Conservation (phyloP, 2,888 invertebrate species). For the Lithosia quadra region DNA sequence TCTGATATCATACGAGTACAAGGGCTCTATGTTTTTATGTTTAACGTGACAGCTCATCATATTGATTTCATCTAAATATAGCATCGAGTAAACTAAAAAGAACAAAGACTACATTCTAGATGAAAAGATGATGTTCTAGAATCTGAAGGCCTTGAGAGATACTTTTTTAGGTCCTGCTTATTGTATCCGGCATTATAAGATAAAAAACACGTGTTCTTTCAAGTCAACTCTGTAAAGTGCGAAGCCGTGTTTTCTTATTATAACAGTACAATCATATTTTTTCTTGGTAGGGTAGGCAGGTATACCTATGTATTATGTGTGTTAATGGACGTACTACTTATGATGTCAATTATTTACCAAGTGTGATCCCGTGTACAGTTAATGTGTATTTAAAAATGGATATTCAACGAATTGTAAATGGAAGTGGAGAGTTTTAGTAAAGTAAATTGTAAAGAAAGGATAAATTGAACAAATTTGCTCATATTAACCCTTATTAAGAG, state of each 20-base stretch:
- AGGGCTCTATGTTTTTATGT: no score
- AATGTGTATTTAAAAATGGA: background rate
- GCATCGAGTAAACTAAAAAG: no score
- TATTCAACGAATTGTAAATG: background rate
- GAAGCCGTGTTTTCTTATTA: constrained; percentile 1
- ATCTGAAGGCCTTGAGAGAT: no score
- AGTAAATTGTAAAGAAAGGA: background rate
- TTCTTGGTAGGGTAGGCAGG: no score
- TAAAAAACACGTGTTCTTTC: background rate
- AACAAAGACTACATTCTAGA: no score
- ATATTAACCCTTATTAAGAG: background rate
- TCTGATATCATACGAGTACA: no score
- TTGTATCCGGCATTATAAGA: background rate
- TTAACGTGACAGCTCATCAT: no score
- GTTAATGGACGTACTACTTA: background rate
- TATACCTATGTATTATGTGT: background rate
- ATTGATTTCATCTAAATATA: no score
- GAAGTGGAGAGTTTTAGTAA: background rate
- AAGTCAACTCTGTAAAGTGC: constrained; percentile 2
- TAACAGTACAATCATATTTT: background rate
- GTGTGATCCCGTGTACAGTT: background rate
- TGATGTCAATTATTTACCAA: background rate
- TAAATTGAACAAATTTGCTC: background rate
- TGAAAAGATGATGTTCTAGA: no score
- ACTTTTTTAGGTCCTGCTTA: no score